These are phyloP conservation scores for Adelges cooleyi DNA, from an alignment of 1,140 invertebrate species.

Conservation along the genomic window DNA sequence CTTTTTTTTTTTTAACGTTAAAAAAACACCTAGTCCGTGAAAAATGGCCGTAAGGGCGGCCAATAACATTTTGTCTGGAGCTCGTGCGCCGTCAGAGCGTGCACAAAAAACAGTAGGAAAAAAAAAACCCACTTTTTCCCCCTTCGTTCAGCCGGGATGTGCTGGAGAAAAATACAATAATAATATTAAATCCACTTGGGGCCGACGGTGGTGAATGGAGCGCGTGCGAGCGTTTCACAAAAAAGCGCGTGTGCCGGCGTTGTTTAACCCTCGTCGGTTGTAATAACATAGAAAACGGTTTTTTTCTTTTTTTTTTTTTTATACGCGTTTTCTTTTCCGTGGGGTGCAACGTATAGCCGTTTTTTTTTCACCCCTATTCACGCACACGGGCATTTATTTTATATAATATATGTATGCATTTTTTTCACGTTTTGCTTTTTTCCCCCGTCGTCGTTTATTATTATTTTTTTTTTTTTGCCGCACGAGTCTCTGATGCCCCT, in stretches of 20 bases:
- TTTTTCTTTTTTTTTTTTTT: too few relatives aligned
- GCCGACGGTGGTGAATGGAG: neutral
- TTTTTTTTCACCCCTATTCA: conserved; percentile 4
- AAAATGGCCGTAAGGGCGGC: conserved; percentile 13
- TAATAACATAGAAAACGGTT: conserved; percentile 17
- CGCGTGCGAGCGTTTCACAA: conserved; percentile 22
- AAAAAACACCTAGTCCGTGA: neutral
- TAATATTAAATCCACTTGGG: neutral
- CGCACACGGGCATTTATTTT: neutral
- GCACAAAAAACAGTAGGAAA: neutral
- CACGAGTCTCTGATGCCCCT: neutral
- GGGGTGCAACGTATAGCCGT: conserved; percentile 1
- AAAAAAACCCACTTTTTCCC: conserved; percentile 1
- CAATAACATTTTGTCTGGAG: neutral
- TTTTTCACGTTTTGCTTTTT: neutral
- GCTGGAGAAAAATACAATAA: neutral
- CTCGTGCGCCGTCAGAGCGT: neutral
- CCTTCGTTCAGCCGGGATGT: conserved; percentile 5
- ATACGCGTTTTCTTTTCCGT: conserved; percentile 12
- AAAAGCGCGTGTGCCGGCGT: conserved; percentile 7
- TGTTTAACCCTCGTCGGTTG: neutral
- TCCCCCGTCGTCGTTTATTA: too few relatives aligned
- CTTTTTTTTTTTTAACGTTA: conserved; percentile 23
- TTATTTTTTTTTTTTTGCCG: neutral
- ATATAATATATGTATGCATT: conserved; percentile 1